Evolutionary conservation across 2,888 invertebrate genomes (phyloP).

Genomic region (Sinodicranocentrus sp.): DNA sequence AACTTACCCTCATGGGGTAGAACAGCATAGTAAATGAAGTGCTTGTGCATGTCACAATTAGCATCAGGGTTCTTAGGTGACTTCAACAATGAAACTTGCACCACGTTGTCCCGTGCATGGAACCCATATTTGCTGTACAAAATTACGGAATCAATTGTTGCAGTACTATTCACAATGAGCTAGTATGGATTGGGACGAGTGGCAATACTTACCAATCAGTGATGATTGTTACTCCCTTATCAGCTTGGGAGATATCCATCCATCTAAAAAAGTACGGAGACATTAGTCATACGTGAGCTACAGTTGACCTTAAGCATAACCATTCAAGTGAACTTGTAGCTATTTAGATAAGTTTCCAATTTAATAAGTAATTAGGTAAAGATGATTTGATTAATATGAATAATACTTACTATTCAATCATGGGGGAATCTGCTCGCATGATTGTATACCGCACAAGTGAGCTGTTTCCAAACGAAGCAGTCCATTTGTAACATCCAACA

Average conservation of each 20-base stretch:
- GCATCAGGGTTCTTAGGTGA: conserved; percentile 80
- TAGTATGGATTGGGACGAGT: background rate
- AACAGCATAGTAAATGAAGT: conserved; percentile 79
- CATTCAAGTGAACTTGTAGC: background rate
- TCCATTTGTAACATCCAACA: conserved; percentile 69
- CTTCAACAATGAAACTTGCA: conserved; percentile 79
- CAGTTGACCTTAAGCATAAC: background rate
- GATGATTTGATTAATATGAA: too few species aligned
- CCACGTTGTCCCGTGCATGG: conserved; percentile 78
- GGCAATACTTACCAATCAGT: conserved; percentile 77
- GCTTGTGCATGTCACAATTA: conserved; percentile 79
- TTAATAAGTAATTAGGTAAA: too few species aligned
- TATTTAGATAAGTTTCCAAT: too few species aligned
- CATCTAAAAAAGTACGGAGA: conserved; percentile 76
- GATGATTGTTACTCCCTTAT: conserved; percentile 79
- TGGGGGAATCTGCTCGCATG: conserved; percentile 79
- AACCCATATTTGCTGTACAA: conserved; percentile 79
- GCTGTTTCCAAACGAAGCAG: conserved; percentile 66
- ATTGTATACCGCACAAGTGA: conserved; percentile 78
- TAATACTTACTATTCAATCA: conserved; percentile 77
- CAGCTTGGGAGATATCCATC: conserved; percentile 80
- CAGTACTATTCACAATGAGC: background rate
- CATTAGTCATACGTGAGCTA: background rate
- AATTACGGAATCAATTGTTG: background rate
- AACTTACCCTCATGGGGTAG: conserved; percentile 79